Percentiles rank a stretch among this genome's conserved stretches.
Conservation (phyloP, 1,140 invertebrate genomes). For the Drosophila watanabei region DNA sequence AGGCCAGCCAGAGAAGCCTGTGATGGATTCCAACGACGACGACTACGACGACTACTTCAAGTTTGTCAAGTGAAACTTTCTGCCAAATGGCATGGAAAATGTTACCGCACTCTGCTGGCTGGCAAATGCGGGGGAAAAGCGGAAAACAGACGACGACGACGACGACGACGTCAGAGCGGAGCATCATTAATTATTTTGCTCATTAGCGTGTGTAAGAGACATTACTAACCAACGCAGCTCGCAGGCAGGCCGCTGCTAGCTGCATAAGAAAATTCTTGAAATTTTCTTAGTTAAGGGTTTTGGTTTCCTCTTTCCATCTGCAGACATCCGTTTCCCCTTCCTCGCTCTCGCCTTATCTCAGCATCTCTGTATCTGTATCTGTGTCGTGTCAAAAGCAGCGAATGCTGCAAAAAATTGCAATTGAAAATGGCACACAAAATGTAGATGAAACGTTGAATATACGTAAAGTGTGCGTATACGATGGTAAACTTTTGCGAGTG, state of each 20-base stretch:
- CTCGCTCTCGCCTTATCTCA: not conserved
- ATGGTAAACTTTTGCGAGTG: constrained; percentile 17
- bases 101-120: constrained; percentile 42
- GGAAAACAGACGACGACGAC: constrained; percentile 20
- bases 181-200: constrained; percentile 83
- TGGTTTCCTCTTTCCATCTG: constrained; percentile 29
- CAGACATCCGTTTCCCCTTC: constrained; percentile 33
- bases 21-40: constrained; percentile 28
- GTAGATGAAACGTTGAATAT: constrained; percentile 24
- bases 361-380: constrained; percentile 28
- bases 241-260: constrained; percentile 8
- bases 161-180: constrained; percentile 37
- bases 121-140: constrained; percentile 16
- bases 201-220: constrained; percentile 70
- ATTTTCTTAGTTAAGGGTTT: constrained; percentile 47
- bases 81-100: constrained; percentile 82
- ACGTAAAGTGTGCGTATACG: constrained; percentile 27
- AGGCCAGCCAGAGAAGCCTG: constrained; percentile 44
- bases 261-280: constrained; percentile 50
- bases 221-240: constrained; percentile 46
- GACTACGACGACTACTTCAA: constrained; percentile 60
- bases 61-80: constrained; percentile 80
- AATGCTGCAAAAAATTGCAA: constrained; percentile 72
- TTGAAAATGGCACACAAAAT: constrained; percentile 53
- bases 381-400: constrained; percentile 75